phyloP scores from a whole-genome alignment of 2,888 invertebrate genomes.

The Drosophila stalkeri region DNA sequence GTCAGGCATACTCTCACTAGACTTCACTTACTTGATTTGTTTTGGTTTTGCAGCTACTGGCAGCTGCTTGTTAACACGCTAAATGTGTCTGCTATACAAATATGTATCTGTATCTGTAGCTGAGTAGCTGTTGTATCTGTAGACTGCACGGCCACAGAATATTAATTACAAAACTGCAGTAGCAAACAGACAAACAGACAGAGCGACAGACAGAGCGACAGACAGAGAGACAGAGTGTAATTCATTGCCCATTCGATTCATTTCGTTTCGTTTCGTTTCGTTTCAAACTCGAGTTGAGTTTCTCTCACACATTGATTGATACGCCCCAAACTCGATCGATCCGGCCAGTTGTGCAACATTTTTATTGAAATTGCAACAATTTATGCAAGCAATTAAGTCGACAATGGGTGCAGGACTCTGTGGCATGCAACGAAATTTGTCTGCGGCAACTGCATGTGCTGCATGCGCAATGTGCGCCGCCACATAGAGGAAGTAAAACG shows the following conservation, averaged over 20 bases:
- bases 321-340: constrained; percentile 56
- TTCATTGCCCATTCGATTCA: constrained; percentile 31
- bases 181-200: constrained; percentile 17
- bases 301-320: constrained; percentile 60
- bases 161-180: constrained; percentile 66
- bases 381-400: constrained; percentile 79
- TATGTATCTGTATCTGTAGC: constrained; percentile 38
- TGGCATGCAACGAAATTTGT: constrained; percentile 80
- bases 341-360: constrained; percentile 71
- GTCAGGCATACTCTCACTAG: neutral
- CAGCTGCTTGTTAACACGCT: constrained; percentile 72
- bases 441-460: constrained; percentile 68
- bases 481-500: constrained; percentile 14
- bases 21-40: neutral
- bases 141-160: constrained; percentile 67
- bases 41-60: constrained; percentile 20
- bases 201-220: neutral
- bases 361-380: constrained; percentile 78
- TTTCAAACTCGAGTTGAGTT: constrained; percentile 21
- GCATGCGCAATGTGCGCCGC: constrained; percentile 64
- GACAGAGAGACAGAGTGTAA: constrained; percentile 20
- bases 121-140: constrained; percentile 24
- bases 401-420: constrained; percentile 59
- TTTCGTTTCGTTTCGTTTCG: constrained; percentile 10
- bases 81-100: constrained; percentile 53